Conservation (phyloP, 2,888 invertebrate species). For the Harpalus rufipes region DNA sequence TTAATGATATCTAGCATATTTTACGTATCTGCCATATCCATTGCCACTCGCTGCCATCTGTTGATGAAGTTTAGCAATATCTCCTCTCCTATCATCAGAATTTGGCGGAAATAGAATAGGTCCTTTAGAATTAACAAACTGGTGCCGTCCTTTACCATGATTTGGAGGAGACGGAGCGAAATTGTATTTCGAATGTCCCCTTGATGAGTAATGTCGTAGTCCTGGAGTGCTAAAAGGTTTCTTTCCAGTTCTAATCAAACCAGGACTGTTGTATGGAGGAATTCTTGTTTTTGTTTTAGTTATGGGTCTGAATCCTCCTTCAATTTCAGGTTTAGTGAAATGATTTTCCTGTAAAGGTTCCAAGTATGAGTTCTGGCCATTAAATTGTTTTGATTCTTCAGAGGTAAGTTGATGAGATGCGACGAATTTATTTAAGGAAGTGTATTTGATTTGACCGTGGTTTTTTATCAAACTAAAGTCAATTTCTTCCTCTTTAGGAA, state of each 20-base stretch:
- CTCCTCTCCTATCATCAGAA: constrained; percentile 67
- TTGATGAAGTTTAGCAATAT: constrained; percentile 70
- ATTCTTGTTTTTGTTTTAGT: constrained; percentile 68
- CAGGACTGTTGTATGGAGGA: constrained; percentile 70
- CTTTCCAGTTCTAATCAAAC: constrained; percentile 74
- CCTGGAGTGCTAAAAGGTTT: constrained; percentile 78
- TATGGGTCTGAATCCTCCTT: constrained; percentile 73
- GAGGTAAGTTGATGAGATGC: constrained; percentile 71
- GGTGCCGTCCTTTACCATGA: constrained; percentile 23
- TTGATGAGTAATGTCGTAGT: constrained; percentile 76
- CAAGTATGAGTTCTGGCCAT: constrained; percentile 62
- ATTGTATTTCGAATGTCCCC: constrained; percentile 60
- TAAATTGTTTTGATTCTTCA: constrained; percentile 71
- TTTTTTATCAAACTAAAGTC: constrained; percentile 53
- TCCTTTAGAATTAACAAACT: constrained; percentile 57
- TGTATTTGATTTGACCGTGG: constrained; percentile 62
- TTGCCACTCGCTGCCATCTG: constrained; percentile 67
- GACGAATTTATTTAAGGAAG: constrained; percentile 65
- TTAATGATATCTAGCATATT: constrained; percentile 68
- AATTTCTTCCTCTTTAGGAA: constrained; percentile 47
- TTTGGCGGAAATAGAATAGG: constrained; percentile 61
- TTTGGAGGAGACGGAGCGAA: constrained; percentile 38
- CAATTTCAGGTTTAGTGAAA: constrained; percentile 69
- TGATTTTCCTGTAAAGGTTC: constrained; percentile 43
- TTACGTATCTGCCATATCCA: constrained; percentile 71